Conservation (phyloP, 2,113 vertebrate species). For the Barnardius zonarius region DNA sequence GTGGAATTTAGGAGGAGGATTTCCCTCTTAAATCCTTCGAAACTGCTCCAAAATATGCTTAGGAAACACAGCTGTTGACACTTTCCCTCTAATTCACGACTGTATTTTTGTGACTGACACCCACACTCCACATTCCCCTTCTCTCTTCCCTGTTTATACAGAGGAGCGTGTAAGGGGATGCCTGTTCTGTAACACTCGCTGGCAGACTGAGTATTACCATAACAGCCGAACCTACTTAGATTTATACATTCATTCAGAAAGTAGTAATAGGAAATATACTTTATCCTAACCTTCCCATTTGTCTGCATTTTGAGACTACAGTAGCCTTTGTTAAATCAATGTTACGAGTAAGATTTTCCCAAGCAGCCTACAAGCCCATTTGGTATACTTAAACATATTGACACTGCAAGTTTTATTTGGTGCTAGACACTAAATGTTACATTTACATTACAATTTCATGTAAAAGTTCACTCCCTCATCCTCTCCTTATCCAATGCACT, state of each 20-base stretch:
- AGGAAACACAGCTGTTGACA: neutral
- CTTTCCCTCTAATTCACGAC: neutral
- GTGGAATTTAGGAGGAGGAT: neutral
- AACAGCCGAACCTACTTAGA: neutral
- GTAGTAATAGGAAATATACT: neutral
- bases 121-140: neutral
- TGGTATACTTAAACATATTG: neutral
- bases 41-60: neutral
- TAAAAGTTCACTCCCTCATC: neutral
- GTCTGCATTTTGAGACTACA: neutral
- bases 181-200: neutral
- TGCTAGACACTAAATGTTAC: neutral
- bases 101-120: neutral
- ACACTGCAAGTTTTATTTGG: neutral
- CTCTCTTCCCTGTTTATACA: neutral
- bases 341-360: neutral
- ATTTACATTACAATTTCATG: neutral
- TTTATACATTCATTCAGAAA: slow-evolving; percentile 1
- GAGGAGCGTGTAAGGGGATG: neutral
- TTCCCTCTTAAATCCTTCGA: neutral
- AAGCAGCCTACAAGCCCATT: neutral
- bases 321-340: slow-evolving; percentile 8
- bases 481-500: neutral
- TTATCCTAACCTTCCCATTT: neutral
- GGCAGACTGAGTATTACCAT: neutral